phyloP scores from a whole-genome alignment of 1,140 invertebrate genomes.

The Magallana gigas region DNA sequence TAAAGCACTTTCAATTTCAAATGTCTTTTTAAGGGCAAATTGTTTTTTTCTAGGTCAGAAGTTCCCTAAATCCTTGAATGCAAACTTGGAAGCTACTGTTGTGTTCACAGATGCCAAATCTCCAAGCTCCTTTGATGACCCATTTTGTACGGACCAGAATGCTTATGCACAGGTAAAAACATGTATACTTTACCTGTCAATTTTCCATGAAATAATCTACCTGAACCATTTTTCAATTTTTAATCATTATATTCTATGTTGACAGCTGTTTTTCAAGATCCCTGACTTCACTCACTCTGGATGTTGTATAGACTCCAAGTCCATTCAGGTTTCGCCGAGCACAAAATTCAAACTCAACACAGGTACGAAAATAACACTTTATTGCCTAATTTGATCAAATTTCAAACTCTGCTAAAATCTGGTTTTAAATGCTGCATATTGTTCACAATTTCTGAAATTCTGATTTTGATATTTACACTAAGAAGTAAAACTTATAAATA shows the following conservation, averaged over 20 bases:
- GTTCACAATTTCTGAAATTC: too few relatives aligned
- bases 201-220: too few relatives aligned
- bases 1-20: too few relatives aligned
- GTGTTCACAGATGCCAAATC: conserved; percentile 57
- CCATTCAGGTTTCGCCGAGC: conserved; percentile 73
- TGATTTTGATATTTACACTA: too few relatives aligned
- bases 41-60: conserved; percentile 62
- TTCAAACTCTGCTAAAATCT: too few relatives aligned
- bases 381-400: neutral
- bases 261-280: conserved; percentile 74
- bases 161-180: conserved; percentile 68
- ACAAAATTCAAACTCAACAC: conserved; percentile 73
- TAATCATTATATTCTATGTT: conserved; percentile 37
- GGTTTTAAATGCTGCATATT: too few relatives aligned
- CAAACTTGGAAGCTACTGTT: conserved; percentile 67
- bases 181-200: too few relatives aligned
- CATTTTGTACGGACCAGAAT: conserved; percentile 71
- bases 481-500: too few relatives aligned
- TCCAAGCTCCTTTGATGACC: conserved; percentile 60
- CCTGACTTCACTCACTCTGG: conserved; percentile 74
- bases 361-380: conserved; percentile 60
- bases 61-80: conserved; percentile 67
- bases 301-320: conserved; percentile 73
- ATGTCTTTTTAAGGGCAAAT: too few relatives aligned
- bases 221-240: too few relatives aligned